Conservation (phyloP, 2,888 invertebrate genomes). For the Eupithecia abbreviata region DNA sequence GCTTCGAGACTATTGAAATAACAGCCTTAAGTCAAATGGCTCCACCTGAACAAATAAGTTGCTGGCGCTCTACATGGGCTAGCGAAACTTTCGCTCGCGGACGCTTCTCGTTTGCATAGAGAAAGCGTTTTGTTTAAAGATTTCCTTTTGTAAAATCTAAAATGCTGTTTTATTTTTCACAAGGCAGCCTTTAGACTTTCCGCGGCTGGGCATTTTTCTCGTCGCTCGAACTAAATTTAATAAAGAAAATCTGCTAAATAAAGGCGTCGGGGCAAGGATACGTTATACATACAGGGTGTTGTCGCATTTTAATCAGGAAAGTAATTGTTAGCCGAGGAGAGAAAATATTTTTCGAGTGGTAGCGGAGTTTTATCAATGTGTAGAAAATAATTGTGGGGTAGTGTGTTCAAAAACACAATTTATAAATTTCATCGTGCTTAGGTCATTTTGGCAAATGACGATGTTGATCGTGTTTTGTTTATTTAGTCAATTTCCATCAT, state of each 20-base stretch:
- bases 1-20: background rate
- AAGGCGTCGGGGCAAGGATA: constrained; percentile 35
- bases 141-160: constrained; percentile 70
- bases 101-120: constrained; percentile 71
- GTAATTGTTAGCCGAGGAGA: background rate
- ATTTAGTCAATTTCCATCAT: no score
- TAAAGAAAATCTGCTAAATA: constrained; percentile 57
- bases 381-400: no score
- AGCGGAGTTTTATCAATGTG: background rate
- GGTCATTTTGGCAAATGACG: no score
- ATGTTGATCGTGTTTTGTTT: no score
- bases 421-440: background rate
- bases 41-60: constrained; percentile 10
- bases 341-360: background rate
- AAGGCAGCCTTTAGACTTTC: constrained; percentile 50
- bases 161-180: constrained; percentile 67
- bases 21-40: background rate
- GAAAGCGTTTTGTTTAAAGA: constrained; percentile 73
- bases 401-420: background rate
- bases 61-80: constrained; percentile 28
- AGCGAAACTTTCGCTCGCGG: constrained; percentile 65
- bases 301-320: background rate
- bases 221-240: constrained; percentile 55
- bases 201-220: constrained; percentile 51
- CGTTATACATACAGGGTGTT: constrained; percentile 38